Evolutionary conservation across 2,797 vertebrate genomes (phyloP).

Genomic region (Xiphophorus birchmanni): DNA sequence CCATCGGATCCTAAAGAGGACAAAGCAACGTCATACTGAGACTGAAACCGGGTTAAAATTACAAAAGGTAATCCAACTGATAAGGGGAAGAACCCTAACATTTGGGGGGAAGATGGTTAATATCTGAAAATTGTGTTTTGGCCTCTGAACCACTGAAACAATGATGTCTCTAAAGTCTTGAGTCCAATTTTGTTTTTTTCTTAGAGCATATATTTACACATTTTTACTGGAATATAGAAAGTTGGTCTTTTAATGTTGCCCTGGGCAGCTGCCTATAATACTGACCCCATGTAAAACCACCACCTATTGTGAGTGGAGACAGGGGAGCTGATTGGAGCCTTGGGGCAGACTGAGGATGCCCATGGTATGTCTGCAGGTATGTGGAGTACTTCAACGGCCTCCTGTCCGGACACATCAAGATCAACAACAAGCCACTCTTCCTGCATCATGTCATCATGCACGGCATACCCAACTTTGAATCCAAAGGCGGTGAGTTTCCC

Average conservation of each 20-base stretch:
- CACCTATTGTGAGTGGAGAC: not conserved
- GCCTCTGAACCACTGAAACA: not conserved
- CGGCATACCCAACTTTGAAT: constrained; percentile 96
- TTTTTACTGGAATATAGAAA: not conserved
- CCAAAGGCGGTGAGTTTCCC: constrained; percentile 87
- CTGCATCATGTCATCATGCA: constrained; percentile 98
- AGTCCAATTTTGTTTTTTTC: not conserved
- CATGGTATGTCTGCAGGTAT: constrained; percentile 81
- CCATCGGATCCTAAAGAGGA: constrained; percentile 6
- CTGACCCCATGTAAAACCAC: not conserved
- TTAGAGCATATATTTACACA: not conserved
- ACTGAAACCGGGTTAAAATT: not conserved
- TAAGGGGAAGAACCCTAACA: not conserved
- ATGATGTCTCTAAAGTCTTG: not conserved
- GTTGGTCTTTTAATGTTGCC: not conserved
- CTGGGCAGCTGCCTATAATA: not conserved
- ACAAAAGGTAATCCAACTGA: not conserved
- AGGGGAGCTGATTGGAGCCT: not conserved
- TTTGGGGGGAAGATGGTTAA: not conserved
- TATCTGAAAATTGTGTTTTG: not conserved
- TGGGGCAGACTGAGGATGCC: not conserved
- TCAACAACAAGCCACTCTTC: constrained; percentile 98
- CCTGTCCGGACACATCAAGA: constrained; percentile 93
- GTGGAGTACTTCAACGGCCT: constrained; percentile 96
- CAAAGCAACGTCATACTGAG: not conserved